Evolutionary conservation across 2,113 vertebrate species (phyloP), one percentile per base, ranked within the genome.

Genomic region (Emberiza fucata): DNA sequence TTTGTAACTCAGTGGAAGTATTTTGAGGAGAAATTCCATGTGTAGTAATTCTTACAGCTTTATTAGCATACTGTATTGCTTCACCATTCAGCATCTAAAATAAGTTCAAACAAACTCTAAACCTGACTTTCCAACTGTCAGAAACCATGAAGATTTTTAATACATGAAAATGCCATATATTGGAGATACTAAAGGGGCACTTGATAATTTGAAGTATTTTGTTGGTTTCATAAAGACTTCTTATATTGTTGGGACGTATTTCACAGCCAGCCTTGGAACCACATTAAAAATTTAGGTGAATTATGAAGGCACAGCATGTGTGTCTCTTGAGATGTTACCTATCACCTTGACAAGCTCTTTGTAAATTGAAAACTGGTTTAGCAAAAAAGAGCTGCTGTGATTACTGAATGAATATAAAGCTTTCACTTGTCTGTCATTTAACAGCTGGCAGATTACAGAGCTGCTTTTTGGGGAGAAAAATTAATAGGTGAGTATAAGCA

Each of bases 351-450:
- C 53, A 86, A 92, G 68, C 51, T 93, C 75, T 81, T 88, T 81
- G 69, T 91, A 95, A 96, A 95, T 88, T 82, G 78, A 95, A 96
- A 96, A 85, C 42, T 88, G 79, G 44, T 64, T 81, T 73, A 87
- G 57, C 11, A 13, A 68, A 92, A 93, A 95, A 88, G 64, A 96
- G n/a, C 86, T 95, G 48, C 73, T 92, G 27, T 88, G 93, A 94
- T 95, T 94, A 79, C 80, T 88, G 92, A 64, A 86, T 50, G 57
- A 96, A 57, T 54, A 70, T 59, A 87, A 94, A 96, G 65, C 79
- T 78, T 82, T 81, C 65, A 65, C 48, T 94, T 96, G 68, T 79
- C 86, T 88, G 76, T 94, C 83, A 39, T 48, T 91, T 57, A 90
- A 61, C 73, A 53, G 50, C 81, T 94, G 89, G 63, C 31, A 95